phyloP scores from a whole-genome alignment of 2,888 invertebrate species.

The Tenthredo scrophulariae region DNA sequence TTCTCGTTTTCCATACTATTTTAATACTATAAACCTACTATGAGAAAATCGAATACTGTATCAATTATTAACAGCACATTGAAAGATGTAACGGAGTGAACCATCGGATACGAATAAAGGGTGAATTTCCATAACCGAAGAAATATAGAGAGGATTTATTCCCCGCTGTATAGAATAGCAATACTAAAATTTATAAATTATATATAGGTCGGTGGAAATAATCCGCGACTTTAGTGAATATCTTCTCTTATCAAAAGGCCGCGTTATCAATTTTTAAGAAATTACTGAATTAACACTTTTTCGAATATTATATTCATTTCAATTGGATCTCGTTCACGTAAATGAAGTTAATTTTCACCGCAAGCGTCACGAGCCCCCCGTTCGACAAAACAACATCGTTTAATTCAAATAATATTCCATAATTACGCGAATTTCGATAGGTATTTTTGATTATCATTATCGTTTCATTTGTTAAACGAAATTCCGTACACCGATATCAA shows the following conservation, averaged over 20 bases:
- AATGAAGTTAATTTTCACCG: no score
- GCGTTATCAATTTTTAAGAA: not conserved
- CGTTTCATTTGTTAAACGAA: conserved; percentile 9
- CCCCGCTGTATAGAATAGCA: not conserved
- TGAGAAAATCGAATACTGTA: not conserved
- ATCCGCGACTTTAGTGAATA: not conserved
- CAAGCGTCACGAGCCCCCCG: no score
- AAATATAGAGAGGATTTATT: conserved; percentile 30
- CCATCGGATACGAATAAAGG: conserved; percentile 43
- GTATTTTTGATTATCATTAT: conserved; percentile 10
- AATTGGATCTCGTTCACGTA: no score
- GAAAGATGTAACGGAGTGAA: conserved; percentile 39
- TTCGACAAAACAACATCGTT: not conserved
- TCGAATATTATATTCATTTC: no score
- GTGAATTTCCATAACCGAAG: conserved; percentile 27
- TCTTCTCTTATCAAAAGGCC: not conserved
- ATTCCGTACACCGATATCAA: not conserved
- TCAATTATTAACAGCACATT: conserved; percentile 45
- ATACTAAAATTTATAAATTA: conserved; percentile 12
- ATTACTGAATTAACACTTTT: not conserved
- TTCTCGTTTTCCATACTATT: not conserved
- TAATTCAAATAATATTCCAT: not conserved
- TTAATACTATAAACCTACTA: not conserved
- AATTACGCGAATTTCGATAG: not conserved
- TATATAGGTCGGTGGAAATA: not conserved